A percentile compares a stretch with the other conserved stretches of the same genome.
Evolutionary conservation across 1,140 invertebrate genomes (phyloP).

Genomic region (Drosophila malerkotliana): DNA sequence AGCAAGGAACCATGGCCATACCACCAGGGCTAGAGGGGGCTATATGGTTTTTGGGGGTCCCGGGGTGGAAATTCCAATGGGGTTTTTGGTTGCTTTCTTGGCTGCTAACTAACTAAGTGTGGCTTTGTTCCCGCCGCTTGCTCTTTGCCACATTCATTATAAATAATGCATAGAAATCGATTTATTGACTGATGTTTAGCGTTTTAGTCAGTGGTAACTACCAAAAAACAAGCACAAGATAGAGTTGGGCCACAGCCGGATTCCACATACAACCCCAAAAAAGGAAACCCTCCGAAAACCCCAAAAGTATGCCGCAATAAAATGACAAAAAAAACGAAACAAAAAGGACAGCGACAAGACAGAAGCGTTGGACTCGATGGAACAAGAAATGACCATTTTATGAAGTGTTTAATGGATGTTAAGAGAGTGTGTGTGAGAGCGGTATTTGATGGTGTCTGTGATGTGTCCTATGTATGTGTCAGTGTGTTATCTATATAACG

Average conservation of each 20-base stretch:
- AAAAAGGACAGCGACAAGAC: conserved; percentile 15
- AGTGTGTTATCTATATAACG: conserved; percentile 72
- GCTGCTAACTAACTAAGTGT: conserved; percentile 35
- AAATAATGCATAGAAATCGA: conserved; percentile 75
- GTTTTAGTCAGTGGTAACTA: conserved; percentile 25
- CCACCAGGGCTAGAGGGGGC: conserved; percentile 13
- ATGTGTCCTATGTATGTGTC: conserved; percentile 18
- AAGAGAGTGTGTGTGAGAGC: conserved; percentile 57
- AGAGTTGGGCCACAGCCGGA: conserved; percentile 6
- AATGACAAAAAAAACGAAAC: conserved; percentile 70
- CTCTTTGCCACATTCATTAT: conserved; percentile 64
- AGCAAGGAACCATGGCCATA: conserved; percentile 31
- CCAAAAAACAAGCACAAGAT: conserved; percentile 43
- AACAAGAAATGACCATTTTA: conserved; percentile 78
- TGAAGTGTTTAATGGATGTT: conserved; percentile 82
- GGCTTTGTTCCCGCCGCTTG: conserved; percentile 30
- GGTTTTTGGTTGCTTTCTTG: conserved; percentile 14
- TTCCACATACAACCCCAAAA: conserved; percentile 8
- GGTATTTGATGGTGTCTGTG: conserved; percentile 13
- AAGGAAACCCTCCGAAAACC: conserved; percentile 14
- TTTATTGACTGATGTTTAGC: conserved; percentile 75
- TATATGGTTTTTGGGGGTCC: conserved; percentile 3
- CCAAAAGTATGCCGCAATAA: conserved; percentile 67
- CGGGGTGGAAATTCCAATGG: conserved; percentile 8
- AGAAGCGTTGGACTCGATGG: conserved; percentile 12